Evolutionary conservation across 2,797 vertebrate species (phyloP).

Genomic region (Fistularia tabacaria): DNA sequence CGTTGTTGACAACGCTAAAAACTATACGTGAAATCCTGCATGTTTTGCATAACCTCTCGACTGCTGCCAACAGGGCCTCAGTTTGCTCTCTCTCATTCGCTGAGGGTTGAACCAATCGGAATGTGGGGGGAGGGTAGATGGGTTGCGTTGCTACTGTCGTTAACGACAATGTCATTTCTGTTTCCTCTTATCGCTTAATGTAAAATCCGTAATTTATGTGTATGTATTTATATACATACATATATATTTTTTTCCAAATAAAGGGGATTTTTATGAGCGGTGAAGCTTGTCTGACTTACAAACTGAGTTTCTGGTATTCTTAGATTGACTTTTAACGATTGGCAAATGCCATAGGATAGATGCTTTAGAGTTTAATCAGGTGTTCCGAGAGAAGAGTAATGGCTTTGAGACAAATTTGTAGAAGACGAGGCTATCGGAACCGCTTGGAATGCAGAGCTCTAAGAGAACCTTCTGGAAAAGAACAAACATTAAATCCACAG

Average conservation of each 20-base stretch:
- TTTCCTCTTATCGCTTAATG: conserved; percentile 29
- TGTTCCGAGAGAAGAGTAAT: neutral
- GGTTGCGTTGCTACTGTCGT: conserved; percentile 55
- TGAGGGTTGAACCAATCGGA: conserved; percentile 65
- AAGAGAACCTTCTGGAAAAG: conserved; percentile 64
- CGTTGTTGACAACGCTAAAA: conserved; percentile 33
- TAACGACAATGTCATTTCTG: conserved; percentile 46
- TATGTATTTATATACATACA: too few relatives aligned
- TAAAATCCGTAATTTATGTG: conserved; percentile 13
- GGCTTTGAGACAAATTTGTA: conserved; percentile 20
- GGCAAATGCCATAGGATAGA: conserved; percentile 15
- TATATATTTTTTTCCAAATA: conserved; percentile 6
- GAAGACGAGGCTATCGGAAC: conserved; percentile 7
- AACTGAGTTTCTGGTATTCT: conserved; percentile 17
- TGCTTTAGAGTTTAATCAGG: conserved; percentile 16
- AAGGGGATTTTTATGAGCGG: conserved; percentile 12
- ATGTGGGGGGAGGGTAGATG: conserved; percentile 63
- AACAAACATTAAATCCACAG: conserved; percentile 40
- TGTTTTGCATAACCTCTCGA: conserved; percentile 63
- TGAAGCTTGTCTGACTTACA: conserved; percentile 19
- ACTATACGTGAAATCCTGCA: conserved; percentile 43
- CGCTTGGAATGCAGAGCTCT: conserved; percentile 34
- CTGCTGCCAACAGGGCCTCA: conserved; percentile 66
- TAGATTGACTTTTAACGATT: conserved; percentile 21
- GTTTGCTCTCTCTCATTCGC: conserved; percentile 62